Evolutionary conservation across 1,140 invertebrate genomes (phyloP).

Genomic region (Sminthurinus signatus): DNA sequence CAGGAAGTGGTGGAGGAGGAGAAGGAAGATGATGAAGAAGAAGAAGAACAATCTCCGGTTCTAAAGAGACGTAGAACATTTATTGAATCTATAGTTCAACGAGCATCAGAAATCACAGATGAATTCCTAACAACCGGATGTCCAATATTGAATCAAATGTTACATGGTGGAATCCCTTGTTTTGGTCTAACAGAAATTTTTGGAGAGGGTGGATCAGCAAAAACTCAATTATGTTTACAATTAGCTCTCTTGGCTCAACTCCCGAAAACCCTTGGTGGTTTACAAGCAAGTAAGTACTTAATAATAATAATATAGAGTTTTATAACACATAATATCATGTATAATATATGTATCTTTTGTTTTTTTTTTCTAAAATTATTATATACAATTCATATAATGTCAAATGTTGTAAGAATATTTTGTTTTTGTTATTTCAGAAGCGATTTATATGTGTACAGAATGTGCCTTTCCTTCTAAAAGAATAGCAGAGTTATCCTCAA

Average conservation of each 20-base stretch:
- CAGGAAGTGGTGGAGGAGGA: too few species aligned
- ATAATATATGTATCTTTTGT: too few species aligned
- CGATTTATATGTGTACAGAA: constrained; percentile 70
- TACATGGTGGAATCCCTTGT: constrained; percentile 64
- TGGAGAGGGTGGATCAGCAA: constrained; percentile 73
- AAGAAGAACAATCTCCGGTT: too few species aligned
- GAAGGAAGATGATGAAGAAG: too few species aligned
- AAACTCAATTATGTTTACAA: constrained; percentile 78
- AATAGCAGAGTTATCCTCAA: constrained; percentile 50
- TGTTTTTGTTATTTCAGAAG: constrained; percentile 46
- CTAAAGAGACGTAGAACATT: too few species aligned
- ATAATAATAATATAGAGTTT: too few species aligned
- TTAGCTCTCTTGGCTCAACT: constrained; percentile 57
- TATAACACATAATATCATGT: too few species aligned
- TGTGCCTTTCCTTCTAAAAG: constrained; percentile 63
- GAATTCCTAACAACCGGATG: constrained; percentile 39
- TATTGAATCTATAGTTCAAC: too few species aligned
- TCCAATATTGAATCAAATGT: constrained; percentile 52
- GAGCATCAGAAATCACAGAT: constrained; percentile 3
- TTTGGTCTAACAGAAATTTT: constrained; percentile 73
- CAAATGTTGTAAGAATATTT: not conserved
- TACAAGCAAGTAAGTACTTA: constrained; percentile 52
- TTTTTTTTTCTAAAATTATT: too few species aligned
- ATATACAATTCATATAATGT: constrained; percentile 27
- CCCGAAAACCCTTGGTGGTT: constrained; percentile 47